These are phyloP conservation scores for Brachionus angularis DNA, from an alignment of 1,140 invertebrate species.

Conservation along the genomic window DNA sequence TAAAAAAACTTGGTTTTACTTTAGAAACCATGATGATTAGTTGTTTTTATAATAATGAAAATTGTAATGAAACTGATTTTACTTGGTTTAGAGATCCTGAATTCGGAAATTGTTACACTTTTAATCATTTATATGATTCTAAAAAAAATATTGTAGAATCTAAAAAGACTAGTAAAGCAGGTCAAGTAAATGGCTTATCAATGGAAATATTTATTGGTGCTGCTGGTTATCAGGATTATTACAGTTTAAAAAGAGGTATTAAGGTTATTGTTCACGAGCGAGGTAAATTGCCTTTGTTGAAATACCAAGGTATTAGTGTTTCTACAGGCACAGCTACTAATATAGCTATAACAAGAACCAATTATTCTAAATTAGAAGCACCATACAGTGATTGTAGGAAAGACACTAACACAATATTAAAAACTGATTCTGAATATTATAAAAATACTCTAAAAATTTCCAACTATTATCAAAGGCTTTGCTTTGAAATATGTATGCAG, in stretches of 20 bases:
- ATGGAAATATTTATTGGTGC: conserved; percentile 34
- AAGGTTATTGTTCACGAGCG: conserved; percentile 4
- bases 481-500: conserved; percentile 31
- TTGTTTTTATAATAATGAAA: conserved; percentile 35
- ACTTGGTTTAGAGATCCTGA: conserved; percentile 16
- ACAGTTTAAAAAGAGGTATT: neutral
- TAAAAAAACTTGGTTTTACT: conserved; percentile 6
- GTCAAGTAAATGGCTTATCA: neutral
- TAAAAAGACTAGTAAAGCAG: conserved; percentile 14
- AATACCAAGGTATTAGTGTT: neutral
- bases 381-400: conserved; percentile 3
- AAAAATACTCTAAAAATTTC: neutral
- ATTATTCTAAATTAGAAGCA: neutral
- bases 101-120: conserved; percentile 42
- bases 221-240: neutral
- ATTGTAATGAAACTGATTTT: neutral
- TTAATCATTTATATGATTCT: neutral
- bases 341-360: neutral
- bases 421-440: neutral
- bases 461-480: conserved; percentile 12
- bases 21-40: conserved; percentile 38
- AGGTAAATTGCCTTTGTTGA: conserved; percentile 11
- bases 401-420: neutral
- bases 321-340: neutral
- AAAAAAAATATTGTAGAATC: neutral